Conservation (phyloP, 2,797 vertebrate species). For the Allobates femoralis region DNA sequence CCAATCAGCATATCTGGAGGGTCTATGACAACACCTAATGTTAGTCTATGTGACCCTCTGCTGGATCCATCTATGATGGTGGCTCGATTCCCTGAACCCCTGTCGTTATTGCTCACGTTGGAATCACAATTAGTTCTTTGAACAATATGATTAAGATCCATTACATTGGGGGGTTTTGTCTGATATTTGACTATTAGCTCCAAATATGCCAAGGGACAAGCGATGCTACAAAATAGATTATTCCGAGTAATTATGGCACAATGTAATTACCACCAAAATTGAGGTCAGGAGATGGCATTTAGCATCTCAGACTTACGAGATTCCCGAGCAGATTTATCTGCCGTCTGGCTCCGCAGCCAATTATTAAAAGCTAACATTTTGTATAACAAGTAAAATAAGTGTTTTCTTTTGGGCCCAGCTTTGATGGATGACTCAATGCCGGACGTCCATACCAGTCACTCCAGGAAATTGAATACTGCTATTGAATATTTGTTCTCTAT, state of each 20-base stretch:
- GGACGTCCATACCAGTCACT: background rate
- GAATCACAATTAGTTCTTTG: slow-evolving; percentile 25
- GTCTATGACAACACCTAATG: background rate
- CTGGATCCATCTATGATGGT: background rate
- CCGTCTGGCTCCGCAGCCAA: slow-evolving; percentile 49
- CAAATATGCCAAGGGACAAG: slow-evolving; percentile 47
- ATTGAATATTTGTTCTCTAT: background rate
- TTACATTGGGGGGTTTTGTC: slow-evolving; percentile 55
- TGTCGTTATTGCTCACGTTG: background rate
- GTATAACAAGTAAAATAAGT: slow-evolving; percentile 33
- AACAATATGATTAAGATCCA: slow-evolving; percentile 56
- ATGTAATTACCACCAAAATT: slow-evolving; percentile 60
- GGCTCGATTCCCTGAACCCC: background rate
- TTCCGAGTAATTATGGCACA: slow-evolving; percentile 57
- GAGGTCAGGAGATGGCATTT: slow-evolving; percentile 64
- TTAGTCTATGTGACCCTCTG: background rate
- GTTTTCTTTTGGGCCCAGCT: slow-evolving; percentile 36
- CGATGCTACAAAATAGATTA: slow-evolving; percentile 59
- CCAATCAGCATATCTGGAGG: background rate
- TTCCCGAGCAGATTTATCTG: slow-evolving; percentile 54
- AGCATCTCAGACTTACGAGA: slow-evolving; percentile 56
- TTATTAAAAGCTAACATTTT: slow-evolving; percentile 61
- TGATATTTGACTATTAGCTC: slow-evolving; percentile 59
- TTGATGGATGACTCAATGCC: slow-evolving; percentile 26
- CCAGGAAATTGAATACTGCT: background rate